These are phyloP conservation scores for Ranitomeya imitator DNA, from an alignment of 2,113 vertebrate species.

Conservation along the genomic window DNA sequence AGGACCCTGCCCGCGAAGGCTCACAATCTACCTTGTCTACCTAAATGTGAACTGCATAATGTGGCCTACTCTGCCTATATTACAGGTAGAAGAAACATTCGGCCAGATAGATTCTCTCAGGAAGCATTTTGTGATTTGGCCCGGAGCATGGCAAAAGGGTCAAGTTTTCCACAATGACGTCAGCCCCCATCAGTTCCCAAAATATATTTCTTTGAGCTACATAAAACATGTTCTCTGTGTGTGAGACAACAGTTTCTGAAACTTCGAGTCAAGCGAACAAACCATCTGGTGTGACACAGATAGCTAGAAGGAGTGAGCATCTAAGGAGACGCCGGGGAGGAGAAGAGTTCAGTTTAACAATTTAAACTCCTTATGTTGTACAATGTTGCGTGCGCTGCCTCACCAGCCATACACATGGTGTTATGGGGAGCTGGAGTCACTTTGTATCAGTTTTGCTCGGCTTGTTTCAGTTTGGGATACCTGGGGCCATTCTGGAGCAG, in stretches of 20 bases:
- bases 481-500: slow-evolving; percentile 22
- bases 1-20: too few relatives aligned
- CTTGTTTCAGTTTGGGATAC: slow-evolving; percentile 33
- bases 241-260: slow-evolving; percentile 20
- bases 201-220: slow-evolving; percentile 13
- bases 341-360: not conserved
- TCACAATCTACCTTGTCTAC: too few relatives aligned
- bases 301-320: slow-evolving; percentile 29
- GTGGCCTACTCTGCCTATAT: not conserved
- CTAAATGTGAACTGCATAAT: not conserved
- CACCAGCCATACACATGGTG: not conserved
- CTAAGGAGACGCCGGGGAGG: not conserved
- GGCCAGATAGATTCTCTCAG: not conserved
- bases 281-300: slow-evolving; percentile 39
- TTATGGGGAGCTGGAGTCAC: not conserved
- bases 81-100: not conserved
- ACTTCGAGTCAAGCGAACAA: slow-evolving; percentile 29
- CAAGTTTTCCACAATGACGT: slow-evolving; percentile 23
- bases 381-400: not conserved
- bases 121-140: slow-evolving; percentile 26
- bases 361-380: not conserved
- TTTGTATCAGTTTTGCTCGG: slow-evolving; percentile 24
- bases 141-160: slow-evolving; percentile 20
- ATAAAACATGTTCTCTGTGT: slow-evolving; percentile 36
- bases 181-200: slow-evolving; percentile 38